Evolutionary conservation across 2,797 vertebrate genomes (phyloP).

Genomic region (Hydrolagus colliei): DNA sequence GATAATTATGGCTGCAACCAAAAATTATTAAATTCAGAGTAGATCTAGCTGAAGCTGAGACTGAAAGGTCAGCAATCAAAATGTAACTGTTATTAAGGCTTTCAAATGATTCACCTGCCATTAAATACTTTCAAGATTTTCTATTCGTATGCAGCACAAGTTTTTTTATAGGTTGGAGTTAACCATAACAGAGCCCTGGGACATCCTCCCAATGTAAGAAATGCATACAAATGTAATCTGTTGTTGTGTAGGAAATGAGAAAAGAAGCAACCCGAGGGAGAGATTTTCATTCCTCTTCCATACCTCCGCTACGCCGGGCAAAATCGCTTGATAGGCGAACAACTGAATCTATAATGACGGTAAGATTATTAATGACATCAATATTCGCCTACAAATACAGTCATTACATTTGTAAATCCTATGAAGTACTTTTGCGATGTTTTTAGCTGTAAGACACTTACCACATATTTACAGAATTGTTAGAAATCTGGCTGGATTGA

Average conservation of each 20-base stretch:
- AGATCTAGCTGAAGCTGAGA: neutral
- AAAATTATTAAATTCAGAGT: neutral
- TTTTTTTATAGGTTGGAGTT: neutral
- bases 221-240: neutral
- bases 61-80: neutral
- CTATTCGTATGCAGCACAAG: neutral
- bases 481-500: too few species aligned
- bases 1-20: neutral
- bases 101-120: slow-evolving; percentile 1
- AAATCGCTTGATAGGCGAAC: slow-evolving; percentile 72
- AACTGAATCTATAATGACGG: slow-evolving; percentile 72
- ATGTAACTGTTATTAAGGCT: neutral
- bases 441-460: too few species aligned
- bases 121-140: neutral
- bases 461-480: too few species aligned
- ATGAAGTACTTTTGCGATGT: too few species aligned
- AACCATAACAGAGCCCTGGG: neutral
- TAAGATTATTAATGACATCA: slow-evolving; percentile 43
- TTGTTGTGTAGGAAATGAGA: slow-evolving; percentile 50
- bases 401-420: too few species aligned
- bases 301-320: slow-evolving; percentile 65
- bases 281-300: slow-evolving; percentile 56
- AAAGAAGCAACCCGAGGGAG: slow-evolving; percentile 43
- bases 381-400: too few species aligned
- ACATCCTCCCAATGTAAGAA: neutral